These are phyloP conservation scores for Rhynchonycteris naso DNA, from an alignment of 2,797 vertebrate species.

Conservation along the genomic window DNA sequence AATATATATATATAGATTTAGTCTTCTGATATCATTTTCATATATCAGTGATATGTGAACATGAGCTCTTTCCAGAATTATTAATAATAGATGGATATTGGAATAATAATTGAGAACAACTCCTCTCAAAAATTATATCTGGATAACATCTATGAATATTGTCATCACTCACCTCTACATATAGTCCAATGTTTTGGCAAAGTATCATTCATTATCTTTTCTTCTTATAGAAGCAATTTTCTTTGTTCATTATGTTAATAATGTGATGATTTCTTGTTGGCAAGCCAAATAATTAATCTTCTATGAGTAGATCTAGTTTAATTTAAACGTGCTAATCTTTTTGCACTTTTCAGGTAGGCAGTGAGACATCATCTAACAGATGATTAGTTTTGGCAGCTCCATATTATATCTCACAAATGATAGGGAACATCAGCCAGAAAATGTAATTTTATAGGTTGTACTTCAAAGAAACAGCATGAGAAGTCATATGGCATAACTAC, in stretches of 20 bases:
- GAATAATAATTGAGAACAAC: slow-evolving; percentile 38
- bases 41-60: slow-evolving; percentile 19
- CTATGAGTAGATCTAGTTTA: slow-evolving; percentile 35
- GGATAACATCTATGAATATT: neutral
- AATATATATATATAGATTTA: neutral
- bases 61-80: slow-evolving; percentile 42
- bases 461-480: neutral
- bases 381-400: slow-evolving; percentile 58
- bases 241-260: slow-evolving; percentile 62
- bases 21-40: slow-evolving; percentile 36
- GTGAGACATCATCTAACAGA: slow-evolving; percentile 54
- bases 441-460: neutral
- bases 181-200: slow-evolving; percentile 25
- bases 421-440: slow-evolving; percentile 41
- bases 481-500: neutral
- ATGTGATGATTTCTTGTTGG: slow-evolving; percentile 59
- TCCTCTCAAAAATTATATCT: slow-evolving; percentile 24
- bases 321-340: slow-evolving; percentile 72
- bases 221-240: slow-evolving; percentile 61
- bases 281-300: slow-evolving; percentile 70
- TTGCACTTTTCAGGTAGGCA: slow-evolving; percentile 57
- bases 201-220: slow-evolving; percentile 39
- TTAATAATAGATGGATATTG: slow-evolving; percentile 45
- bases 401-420: slow-evolving; percentile 39
- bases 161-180: neutral